Evolutionary conservation across 1,140 invertebrate genomes (phyloP).

Genomic region (Heliconius hermathena): DNA sequence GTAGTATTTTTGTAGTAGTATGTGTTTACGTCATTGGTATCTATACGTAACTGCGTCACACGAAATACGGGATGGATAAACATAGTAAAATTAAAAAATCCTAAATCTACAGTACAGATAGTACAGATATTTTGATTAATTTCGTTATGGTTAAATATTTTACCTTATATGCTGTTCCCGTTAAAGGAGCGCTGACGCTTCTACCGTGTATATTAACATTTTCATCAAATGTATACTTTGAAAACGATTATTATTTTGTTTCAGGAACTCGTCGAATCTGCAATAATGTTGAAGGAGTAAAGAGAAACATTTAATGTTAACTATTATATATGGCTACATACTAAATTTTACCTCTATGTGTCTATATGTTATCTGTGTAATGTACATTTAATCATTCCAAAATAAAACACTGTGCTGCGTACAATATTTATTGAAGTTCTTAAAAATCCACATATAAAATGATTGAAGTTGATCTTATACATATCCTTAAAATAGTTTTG

Average conservation of each 20-base stretch:
- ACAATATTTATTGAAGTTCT: slow-evolving; percentile 59
- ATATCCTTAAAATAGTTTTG: slow-evolving; percentile 24
- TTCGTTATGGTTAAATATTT: too few relatives aligned
- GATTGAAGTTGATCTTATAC: slow-evolving; percentile 35
- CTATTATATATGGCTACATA: background rate
- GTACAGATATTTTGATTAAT: too few relatives aligned
- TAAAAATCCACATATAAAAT: slow-evolving; percentile 64
- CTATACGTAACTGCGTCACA: too few relatives aligned
- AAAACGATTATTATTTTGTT: slow-evolving; percentile 35
- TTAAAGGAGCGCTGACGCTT: too few relatives aligned
- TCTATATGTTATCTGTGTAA: slow-evolving; percentile 14
- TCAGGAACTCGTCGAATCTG: slow-evolving; percentile 61
- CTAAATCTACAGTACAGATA: too few relatives aligned
- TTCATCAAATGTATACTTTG: too few relatives aligned
- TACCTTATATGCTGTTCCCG: too few relatives aligned
- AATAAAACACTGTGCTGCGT: slow-evolving; percentile 47
- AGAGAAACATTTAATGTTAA: slow-evolving; percentile 2
- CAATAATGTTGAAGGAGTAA: slow-evolving; percentile 71
- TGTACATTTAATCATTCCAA: slow-evolving; percentile 23
- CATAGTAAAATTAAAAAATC: too few relatives aligned
- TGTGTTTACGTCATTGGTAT: too few relatives aligned
- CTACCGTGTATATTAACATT: too few relatives aligned
- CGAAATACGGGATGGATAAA: too few relatives aligned
- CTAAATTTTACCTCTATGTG: background rate
- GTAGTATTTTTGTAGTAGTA: too few relatives aligned